Base-by-base conservation (phyloP, 2,113 vertebrate species). In the Osmerus eperlanus region DNA sequence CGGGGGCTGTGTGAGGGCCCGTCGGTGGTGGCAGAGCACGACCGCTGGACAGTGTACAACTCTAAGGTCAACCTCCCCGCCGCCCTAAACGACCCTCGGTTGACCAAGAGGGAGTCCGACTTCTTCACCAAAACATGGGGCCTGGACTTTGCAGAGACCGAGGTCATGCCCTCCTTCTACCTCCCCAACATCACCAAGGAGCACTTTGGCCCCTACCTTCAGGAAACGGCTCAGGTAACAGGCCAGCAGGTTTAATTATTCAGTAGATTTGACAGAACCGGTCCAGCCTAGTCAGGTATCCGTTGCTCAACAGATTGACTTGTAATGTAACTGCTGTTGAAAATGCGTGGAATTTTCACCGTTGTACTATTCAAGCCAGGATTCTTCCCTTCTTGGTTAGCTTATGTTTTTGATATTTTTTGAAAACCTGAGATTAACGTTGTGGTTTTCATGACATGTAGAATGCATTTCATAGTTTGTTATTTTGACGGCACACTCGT, bases 101-200 rank as follows among this genome's bases (percentile, higher is more conserved):
- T 99, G 69, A 94, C 96, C 88, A 99, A 99, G 87, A 92, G 97
- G 84, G 97, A 99, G 91, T 98, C 95, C 0, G 97, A 99, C 93
- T 99, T 99, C 83, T 99, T 99, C 93, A 99, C 97, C 84, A 99
- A 99, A 88, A 96, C 96, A 56, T 99, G 97, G 97, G 97, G 97
- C 79, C 87, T 94, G 90, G 97, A 99, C 90, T 99, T 99, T 87
- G 91, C 95, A 2, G 97, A 99, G 86, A 93, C 90, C 3, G 96
- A 97, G 85, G 95, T 99, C 86, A 92, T 91, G 88, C 95, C 96
- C 78, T 96, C 96, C 68, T 93, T 94, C 94, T 95, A 93, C 95
- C 96, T 99, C 87, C 94, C 95, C 88, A 92, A 90, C 90, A 94
- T 99, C 91, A 95, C 89, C 86, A 93, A 94, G 87, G 97, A 98